These are phyloP conservation scores for Ctenosaura bakeri DNA, from an alignment of 2,797 vertebrate genomes.

Conservation along the genomic window DNA sequence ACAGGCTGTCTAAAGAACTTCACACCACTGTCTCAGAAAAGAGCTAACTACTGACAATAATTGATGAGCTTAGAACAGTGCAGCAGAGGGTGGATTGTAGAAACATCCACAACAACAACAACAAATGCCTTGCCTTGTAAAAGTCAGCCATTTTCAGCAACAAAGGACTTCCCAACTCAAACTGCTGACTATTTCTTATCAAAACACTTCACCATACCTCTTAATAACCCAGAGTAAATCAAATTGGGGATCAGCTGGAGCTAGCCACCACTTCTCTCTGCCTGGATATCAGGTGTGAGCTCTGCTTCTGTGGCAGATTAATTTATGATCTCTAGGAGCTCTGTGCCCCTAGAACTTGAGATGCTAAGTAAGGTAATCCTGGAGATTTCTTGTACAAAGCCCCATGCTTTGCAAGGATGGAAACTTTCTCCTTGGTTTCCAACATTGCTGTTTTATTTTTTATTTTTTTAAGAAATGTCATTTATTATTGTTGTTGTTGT, in stretches of 20 bases:
- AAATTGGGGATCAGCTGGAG: constrained; percentile 78
- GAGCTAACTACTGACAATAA: constrained; percentile 68
- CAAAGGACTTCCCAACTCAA: constrained; percentile 77
- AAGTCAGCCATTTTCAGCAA: constrained; percentile 67
- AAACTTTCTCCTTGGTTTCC: not conserved
- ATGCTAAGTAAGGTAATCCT: constrained; percentile 7
- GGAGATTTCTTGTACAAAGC: constrained; percentile 59
- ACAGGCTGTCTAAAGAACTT: constrained; percentile 37
- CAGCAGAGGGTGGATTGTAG: constrained; percentile 69
- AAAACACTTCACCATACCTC: constrained; percentile 76
- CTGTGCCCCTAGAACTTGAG: constrained; percentile 65
- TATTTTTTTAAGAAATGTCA: not conserved
- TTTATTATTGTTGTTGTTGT: no score
- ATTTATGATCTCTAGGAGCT: constrained; percentile 65
- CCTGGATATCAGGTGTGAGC: constrained; percentile 74
- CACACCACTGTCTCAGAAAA: constrained; percentile 50
- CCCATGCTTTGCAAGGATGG: constrained; percentile 18
- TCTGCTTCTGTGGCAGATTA: constrained; percentile 65
- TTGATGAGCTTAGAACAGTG: constrained; percentile 60
- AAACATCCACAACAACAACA: constrained; percentile 72
- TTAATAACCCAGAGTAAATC: constrained; percentile 77
- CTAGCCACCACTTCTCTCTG: constrained; percentile 70
- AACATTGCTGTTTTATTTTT: not conserved
- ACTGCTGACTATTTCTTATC: constrained; percentile 82
- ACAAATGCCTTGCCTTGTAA: constrained; percentile 72